Evolutionary conservation across 2,113 vertebrate genomes (phyloP).

Genomic region (Austrofundulus limnaeus): DNA sequence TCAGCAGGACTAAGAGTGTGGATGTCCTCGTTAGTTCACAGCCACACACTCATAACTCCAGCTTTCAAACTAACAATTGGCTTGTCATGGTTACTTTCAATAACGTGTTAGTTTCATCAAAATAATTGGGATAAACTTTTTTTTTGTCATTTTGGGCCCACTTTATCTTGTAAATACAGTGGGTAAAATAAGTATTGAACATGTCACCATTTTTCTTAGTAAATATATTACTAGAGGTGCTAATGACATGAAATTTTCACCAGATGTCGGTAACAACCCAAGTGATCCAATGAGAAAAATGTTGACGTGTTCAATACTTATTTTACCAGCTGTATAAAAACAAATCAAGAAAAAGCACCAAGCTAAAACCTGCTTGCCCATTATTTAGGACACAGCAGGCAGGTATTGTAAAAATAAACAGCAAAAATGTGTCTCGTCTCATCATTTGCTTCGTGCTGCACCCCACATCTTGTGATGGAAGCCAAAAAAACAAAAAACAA

Average conservation of each 20-base stretch:
- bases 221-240: no score
- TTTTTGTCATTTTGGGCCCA: neutral
- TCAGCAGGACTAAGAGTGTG: neutral
- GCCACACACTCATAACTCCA: neutral
- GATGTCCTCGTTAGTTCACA: constrained; percentile 11
- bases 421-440: neutral
- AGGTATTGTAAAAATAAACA: neutral
- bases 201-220: no score
- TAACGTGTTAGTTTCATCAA: neutral
- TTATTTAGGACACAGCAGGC: neutral
- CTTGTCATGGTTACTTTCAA: neutral
- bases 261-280: no score
- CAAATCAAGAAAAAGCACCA: neutral
- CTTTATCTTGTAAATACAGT: neutral
- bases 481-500: neutral
- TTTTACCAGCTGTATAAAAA: no score
- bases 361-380: neutral
- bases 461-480: neutral
- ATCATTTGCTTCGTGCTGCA: neutral
- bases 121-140: neutral
- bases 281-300: no score
- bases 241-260: no score
- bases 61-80: neutral
- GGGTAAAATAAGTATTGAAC: no score
- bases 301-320: no score